Conservation (phyloP, 2,113 vertebrate species). For the Chloebia gouldiae region DNA sequence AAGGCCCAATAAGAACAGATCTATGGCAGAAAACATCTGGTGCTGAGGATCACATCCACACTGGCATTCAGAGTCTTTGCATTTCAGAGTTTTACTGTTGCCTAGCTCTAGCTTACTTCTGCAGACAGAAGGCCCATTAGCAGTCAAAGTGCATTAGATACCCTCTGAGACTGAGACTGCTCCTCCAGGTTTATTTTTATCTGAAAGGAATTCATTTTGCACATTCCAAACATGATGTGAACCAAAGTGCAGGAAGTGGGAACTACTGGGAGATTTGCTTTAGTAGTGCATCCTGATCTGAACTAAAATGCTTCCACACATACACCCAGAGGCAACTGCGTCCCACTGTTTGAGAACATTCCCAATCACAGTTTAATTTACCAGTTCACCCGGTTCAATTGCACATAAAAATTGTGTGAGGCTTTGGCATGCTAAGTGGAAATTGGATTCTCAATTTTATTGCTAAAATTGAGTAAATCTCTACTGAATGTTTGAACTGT, state of each 20-base stretch:
- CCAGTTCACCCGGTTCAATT: conserved; percentile 21
- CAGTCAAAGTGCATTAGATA: conserved; percentile 15
- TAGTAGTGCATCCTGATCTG: neutral
- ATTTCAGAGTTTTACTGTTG: neutral
- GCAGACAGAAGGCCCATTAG: neutral
- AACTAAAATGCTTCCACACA: neutral
- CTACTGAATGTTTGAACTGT: conserved; percentile 2
- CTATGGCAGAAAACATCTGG: neutral
- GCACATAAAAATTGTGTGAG: conserved; percentile 1
- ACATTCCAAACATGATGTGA: conserved; percentile 38
- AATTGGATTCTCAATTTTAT: conserved; percentile 33
- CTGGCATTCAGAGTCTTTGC: neutral
- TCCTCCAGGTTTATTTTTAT: conserved; percentile 51
- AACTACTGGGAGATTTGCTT: conserved; percentile 10
- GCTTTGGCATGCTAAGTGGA: neutral
- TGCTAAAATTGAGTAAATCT: conserved; percentile 29
- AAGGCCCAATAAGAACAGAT: neutral
- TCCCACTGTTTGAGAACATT: neutral
- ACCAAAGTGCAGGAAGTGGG: conserved; percentile 27
- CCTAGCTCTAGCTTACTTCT: neutral
- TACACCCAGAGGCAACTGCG: neutral
- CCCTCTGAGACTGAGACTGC: neutral
- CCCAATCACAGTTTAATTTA: conserved; percentile 11
- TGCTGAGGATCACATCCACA: neutral
- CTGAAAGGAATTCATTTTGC: conserved; percentile 40